These are phyloP conservation scores for Periplaneta americana DNA, from an alignment of 1,140 invertebrate species.

Conservation along the genomic window DNA sequence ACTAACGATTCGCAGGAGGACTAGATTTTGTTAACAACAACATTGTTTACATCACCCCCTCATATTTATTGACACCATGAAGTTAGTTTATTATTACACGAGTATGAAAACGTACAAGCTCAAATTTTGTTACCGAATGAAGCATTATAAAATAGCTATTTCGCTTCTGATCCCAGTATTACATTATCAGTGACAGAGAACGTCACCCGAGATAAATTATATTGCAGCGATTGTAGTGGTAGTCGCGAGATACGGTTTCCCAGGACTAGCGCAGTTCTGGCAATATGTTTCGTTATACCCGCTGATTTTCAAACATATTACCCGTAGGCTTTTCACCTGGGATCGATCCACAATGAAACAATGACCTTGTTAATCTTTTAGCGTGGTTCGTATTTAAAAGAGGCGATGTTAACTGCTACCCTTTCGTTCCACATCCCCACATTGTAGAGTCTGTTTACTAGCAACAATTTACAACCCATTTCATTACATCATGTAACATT, in stretches of 20 bases:
- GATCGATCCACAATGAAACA: background rate
- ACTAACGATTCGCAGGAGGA: too few species aligned
- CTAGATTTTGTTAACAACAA: too few species aligned
- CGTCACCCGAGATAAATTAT: background rate
- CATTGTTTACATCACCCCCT: too few species aligned
- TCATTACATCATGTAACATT: background rate
- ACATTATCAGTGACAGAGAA: background rate
- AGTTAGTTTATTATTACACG: too few species aligned
- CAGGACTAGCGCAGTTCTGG: background rate
- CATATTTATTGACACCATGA: too few species aligned
- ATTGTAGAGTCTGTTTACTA: background rate
- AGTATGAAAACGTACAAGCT: too few species aligned
- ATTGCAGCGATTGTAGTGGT: background rate
- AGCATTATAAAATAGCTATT: background rate
- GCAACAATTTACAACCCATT: background rate
- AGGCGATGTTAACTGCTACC: background rate
- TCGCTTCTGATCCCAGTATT: background rate
- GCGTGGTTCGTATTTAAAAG: background rate
- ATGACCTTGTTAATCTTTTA: background rate
- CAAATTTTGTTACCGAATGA: background rate
- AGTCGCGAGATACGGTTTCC: background rate
- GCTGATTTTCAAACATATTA: background rate
- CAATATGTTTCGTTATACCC: background rate
- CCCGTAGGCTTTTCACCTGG: background rate
- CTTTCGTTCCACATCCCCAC: background rate